A percentile compares a stretch with the other conserved stretches of the same genome.
Conservation (phyloP, 2,797 vertebrate genomes). For the Hypotaenidia philippensis region DNA sequence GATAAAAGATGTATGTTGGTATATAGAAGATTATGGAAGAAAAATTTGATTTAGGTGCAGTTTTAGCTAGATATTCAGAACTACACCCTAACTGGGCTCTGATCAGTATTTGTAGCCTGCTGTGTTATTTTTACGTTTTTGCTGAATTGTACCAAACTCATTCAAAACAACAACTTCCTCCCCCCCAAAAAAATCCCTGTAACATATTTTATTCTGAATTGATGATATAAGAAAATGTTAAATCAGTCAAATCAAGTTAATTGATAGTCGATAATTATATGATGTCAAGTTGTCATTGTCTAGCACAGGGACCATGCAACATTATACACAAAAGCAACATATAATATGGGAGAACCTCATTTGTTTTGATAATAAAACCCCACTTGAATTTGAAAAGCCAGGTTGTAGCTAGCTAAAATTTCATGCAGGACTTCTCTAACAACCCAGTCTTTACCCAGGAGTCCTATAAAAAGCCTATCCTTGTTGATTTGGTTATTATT, state of each 20-base stretch:
- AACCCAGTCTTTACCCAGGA: background rate
- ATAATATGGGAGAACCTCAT: fast-evolving
- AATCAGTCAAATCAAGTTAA: background rate
- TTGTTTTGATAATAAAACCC: background rate
- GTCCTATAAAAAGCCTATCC: background rate
- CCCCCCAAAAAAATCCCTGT: background rate
- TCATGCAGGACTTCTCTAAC: background rate
- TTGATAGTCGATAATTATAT: background rate
- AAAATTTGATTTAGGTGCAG: background rate
- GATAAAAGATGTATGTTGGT: background rate
- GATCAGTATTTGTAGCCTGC: background rate
- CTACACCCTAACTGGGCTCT: background rate
- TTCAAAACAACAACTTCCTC: background rate
- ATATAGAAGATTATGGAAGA: background rate
- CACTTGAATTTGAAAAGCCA: background rate
- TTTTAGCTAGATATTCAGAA: background rate
- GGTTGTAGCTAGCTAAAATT: background rate
- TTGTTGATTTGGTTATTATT: background rate
- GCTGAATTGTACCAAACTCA: background rate
- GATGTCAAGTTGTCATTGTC: background rate
- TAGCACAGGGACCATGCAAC: background rate
- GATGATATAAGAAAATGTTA: background rate
- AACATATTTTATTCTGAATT: background rate
- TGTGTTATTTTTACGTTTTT: background rate
- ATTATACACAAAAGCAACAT: background rate